phyloP scores from a whole-genome alignment of 2,888 invertebrate genomes.

The Eurytoma californica region DNA sequence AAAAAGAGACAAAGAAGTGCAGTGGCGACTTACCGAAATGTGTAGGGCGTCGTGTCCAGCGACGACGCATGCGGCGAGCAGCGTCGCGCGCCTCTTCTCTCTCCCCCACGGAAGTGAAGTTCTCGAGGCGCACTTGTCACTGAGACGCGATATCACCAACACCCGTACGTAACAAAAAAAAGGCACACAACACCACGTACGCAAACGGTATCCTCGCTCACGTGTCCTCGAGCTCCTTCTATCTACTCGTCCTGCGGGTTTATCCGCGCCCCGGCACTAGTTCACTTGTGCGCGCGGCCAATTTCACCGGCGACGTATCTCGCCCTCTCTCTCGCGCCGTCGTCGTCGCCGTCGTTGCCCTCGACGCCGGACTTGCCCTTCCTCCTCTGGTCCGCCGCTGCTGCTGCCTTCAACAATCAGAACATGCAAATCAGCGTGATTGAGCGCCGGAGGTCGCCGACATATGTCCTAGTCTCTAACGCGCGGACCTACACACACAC shows the following conservation, averaged over 20 bases:
- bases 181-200: not conserved
- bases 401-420: constrained; percentile 56
- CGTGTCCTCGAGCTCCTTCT: not conserved
- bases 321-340: not conserved
- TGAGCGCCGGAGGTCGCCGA: constrained; percentile 46
- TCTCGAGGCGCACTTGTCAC: not conserved
- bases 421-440: constrained; percentile 58
- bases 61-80: constrained; percentile 33
- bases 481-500: not conserved
- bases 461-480: constrained; percentile 41
- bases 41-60: constrained; percentile 40
- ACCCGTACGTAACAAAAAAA: no score
- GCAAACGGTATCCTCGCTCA: not conserved
- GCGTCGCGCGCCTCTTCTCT: constrained; percentile 34
- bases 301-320: constrained; percentile 7
- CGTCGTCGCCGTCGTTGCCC: not conserved
- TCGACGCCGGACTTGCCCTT: not conserved
- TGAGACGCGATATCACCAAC: not conserved
- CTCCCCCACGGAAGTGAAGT: not conserved
- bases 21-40: constrained; percentile 39
- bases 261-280: not conserved
- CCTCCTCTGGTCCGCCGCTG: constrained; percentile 24
- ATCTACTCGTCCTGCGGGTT: not conserved
- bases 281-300: not conserved
- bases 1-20: not conserved